A percentile compares a stretch with the other conserved stretches of the same genome.
Conservation (phyloP, 2,888 invertebrate genomes). For the Galerucella pusilla region DNA sequence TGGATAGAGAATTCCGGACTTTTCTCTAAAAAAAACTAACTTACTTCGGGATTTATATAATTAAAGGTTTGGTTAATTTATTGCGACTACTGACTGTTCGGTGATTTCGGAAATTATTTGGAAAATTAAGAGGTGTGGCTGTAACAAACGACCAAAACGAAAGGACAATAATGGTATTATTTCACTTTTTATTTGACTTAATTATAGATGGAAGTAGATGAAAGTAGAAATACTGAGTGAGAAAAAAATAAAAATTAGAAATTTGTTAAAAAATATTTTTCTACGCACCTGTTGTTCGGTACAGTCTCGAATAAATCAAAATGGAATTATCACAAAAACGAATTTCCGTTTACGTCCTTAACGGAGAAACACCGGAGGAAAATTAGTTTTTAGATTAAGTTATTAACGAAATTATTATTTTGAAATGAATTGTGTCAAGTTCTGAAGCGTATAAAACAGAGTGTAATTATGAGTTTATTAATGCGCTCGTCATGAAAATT, state of each 20-base stretch:
- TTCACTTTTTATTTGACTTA: neutral
- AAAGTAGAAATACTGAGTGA: neutral
- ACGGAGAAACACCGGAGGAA: constrained; percentile 6
- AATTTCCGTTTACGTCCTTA: neutral
- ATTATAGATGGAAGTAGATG: neutral
- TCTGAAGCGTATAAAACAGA: constrained; percentile 20
- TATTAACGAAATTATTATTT: constrained; percentile 30
- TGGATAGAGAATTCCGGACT: constrained; percentile 20
- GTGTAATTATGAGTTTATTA: constrained; percentile 31
- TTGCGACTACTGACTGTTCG: constrained; percentile 18
- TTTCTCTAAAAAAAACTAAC: neutral
- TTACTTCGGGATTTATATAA: constrained; percentile 22
- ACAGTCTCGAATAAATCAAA: neutral
- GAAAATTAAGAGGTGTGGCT: constrained; percentile 22
- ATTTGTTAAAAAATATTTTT: neutral
- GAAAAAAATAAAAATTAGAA: neutral
- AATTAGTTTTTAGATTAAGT: constrained; percentile 26
- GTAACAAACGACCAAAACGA: neutral
- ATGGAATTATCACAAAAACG: neutral
- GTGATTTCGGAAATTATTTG: constrained; percentile 24
- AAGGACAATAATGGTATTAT: constrained; percentile 9
- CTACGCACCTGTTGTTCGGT: neutral
- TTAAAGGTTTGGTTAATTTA: constrained; percentile 22
- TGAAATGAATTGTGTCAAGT: constrained; percentile 29
- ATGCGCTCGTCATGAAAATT: constrained; percentile 29